phyloP scores from a whole-genome alignment of 2,113 vertebrate genomes.

The Fulmarus glacialis region DNA sequence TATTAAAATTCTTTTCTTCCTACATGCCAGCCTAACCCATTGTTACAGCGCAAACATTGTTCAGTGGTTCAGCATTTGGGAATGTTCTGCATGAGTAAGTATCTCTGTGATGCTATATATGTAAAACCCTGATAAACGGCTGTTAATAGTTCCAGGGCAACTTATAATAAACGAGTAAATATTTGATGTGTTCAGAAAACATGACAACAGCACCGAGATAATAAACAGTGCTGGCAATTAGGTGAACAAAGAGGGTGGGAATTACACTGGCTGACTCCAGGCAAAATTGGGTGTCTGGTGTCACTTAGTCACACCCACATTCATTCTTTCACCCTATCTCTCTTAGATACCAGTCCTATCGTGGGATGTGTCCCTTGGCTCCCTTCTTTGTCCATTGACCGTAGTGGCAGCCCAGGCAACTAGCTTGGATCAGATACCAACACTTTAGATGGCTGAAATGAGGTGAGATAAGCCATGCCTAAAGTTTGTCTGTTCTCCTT shows the following conservation, averaged over 20 bases:
- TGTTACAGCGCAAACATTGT: background rate
- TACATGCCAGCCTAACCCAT: background rate
- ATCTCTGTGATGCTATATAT: fast-evolving
- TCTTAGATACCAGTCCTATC: background rate
- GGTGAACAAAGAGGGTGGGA: background rate
- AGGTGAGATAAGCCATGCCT: background rate
- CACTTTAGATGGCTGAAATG: background rate
- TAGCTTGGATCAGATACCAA: background rate
- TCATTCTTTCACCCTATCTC: fast-evolving
- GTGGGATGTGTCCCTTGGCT: background rate
- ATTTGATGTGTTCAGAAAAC: background rate
- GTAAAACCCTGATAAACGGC: background rate
- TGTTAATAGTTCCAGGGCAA: background rate
- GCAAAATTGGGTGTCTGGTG: background rate
- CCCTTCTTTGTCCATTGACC: background rate
- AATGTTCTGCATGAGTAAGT: background rate
- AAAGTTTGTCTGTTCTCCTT: background rate
- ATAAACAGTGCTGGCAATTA: background rate
- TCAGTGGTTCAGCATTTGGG: background rate
- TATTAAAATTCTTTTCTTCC: background rate
- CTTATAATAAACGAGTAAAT: background rate
- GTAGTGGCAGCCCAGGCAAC: background rate
- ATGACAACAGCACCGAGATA: background rate
- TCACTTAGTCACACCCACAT: background rate
- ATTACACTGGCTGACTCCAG: background rate